Conservation (phyloP, 2,113 vertebrate genomes). For the Hippocampus guttulatus region DNA sequence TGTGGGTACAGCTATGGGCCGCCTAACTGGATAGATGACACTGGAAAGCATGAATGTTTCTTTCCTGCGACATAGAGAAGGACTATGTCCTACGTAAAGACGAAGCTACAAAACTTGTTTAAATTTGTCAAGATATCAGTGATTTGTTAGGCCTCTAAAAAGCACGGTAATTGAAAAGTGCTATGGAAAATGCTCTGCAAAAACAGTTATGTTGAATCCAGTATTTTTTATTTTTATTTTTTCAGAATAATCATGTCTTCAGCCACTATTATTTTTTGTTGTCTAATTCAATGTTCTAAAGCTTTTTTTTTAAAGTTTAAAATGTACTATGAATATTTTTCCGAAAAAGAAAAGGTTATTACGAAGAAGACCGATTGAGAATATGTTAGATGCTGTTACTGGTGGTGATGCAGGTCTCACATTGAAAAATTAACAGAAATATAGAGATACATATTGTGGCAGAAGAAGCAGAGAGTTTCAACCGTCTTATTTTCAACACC, state of each 20-base stretch:
- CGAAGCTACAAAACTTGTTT: not conserved
- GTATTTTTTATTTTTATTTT: not conserved
- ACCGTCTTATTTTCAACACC: constrained; percentile 3
- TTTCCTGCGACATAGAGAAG: constrained; percentile 1
- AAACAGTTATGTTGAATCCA: not conserved
- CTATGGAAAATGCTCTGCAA: not conserved
- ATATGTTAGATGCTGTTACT: not conserved
- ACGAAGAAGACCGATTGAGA: not conserved
- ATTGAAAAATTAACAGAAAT: not conserved
- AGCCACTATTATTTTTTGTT: not conserved
- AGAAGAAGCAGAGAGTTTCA: not conserved
- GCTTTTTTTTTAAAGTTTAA: not conserved
- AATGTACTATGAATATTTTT: not conserved
- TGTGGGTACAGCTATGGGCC: constrained; percentile 25
- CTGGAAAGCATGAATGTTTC: not conserved
- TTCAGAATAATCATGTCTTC: not conserved
- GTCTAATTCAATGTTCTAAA: not conserved
- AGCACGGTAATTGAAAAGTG: not conserved
- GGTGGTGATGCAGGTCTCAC: not conserved
- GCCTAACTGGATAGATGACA: constrained; percentile 12
- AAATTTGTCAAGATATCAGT: not conserved
- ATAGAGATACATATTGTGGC: too few relatives aligned
- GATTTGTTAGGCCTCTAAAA: not conserved
- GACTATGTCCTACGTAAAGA: constrained; percentile 1
- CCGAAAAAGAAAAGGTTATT: not conserved